Evolutionary conservation across 2,888 invertebrate species (phyloP).

Genomic region (Serrognathus titanus): DNA sequence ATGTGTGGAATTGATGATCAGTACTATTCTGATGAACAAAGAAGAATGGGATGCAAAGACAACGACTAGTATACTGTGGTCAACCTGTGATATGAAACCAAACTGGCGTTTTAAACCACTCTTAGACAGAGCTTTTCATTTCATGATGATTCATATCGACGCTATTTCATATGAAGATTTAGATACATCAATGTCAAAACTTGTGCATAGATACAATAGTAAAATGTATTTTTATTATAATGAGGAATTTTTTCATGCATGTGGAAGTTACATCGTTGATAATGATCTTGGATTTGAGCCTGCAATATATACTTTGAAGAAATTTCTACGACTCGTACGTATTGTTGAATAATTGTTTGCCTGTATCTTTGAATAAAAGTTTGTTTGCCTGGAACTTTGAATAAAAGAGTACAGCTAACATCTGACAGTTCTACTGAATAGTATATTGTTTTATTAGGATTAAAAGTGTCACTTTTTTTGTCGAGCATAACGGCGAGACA

Average conservation of each 20-base stretch:
- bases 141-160: constrained; percentile 50
- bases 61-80: constrained; percentile 57
- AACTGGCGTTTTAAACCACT: constrained; percentile 50
- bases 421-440: not conserved
- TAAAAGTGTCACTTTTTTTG: too few species aligned
- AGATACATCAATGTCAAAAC: constrained; percentile 51
- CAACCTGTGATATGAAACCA: constrained; percentile 53
- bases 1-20: constrained; percentile 54
- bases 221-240: constrained; percentile 58
- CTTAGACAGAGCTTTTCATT: constrained; percentile 53
- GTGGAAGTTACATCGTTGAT: constrained; percentile 53
- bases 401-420: not conserved
- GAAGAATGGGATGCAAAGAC: constrained; percentile 45
- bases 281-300: constrained; percentile 54
- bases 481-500: too few species aligned
- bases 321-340: constrained; percentile 58
- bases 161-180: constrained; percentile 52
- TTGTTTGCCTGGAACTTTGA: not conserved
- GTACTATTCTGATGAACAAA: constrained; percentile 51
- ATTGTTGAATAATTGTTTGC: constrained; percentile 6
- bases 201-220: constrained; percentile 49
- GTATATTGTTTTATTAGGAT: too few species aligned
- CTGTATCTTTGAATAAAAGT: not conserved
- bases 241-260: constrained; percentile 57
- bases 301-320: constrained; percentile 51